Evolutionary conservation across 2,888 invertebrate species (phyloP).

Genomic region (Lacanobia wlatinum): DNA sequence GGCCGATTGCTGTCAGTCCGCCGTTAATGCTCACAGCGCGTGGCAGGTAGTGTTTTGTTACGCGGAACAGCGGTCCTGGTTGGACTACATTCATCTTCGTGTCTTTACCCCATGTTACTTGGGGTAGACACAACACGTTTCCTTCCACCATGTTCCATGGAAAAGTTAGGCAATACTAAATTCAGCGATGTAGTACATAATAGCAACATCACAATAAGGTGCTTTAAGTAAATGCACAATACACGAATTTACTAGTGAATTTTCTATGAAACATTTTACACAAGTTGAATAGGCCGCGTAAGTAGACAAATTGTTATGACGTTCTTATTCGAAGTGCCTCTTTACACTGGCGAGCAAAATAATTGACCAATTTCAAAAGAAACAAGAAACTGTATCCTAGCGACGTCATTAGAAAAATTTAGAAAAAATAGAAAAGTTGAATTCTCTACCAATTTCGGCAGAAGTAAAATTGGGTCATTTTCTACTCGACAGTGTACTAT

Average conservation of each 20-base stretch:
- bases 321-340: conserved; percentile 74
- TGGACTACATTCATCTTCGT: background rate
- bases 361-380: conserved; percentile 8
- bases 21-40: too few relatives aligned
- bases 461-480: background rate
- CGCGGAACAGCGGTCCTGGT: too few relatives aligned
- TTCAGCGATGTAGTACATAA: conserved; percentile 45
- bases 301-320: conserved; percentile 65
- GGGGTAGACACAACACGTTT: background rate
- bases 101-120: background rate
- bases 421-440: background rate
- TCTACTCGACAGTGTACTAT: conserved; percentile 58
- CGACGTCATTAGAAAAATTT: conserved; percentile 13
- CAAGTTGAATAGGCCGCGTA: conserved; percentile 74
- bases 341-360: conserved; percentile 58
- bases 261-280: conserved; percentile 83
- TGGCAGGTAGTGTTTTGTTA: too few relatives aligned
- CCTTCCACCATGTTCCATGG: background rate
- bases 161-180: background rate
- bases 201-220: conserved; percentile 68
- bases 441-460: background rate
- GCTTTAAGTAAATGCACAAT: conserved; percentile 79
- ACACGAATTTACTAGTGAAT: conserved; percentile 86
- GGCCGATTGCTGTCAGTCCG: too few relatives aligned
- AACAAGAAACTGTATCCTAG: background rate